Evolutionary conservation across 1,140 invertebrate genomes (phyloP).

Genomic region (Melanaphis sacchari): DNA sequence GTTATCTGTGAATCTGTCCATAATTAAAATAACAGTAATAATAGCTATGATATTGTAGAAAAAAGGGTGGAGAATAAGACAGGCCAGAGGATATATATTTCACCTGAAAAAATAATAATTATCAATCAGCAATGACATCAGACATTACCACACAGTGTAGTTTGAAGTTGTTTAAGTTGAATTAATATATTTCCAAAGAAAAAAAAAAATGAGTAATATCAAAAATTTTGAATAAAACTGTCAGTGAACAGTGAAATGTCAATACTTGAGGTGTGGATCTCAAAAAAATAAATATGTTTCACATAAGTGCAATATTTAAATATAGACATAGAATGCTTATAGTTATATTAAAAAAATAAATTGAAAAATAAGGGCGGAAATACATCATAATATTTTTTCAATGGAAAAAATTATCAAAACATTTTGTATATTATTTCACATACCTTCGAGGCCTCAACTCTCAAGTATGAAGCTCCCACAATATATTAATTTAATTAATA

Average conservation of each 20-base stretch:
- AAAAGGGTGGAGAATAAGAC: not conserved
- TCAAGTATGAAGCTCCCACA: not conserved
- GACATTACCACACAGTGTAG: not conserved
- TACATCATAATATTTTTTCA: conserved; percentile 16
- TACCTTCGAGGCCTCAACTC: not conserved
- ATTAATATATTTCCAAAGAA: not conserved
- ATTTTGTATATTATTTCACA: not conserved
- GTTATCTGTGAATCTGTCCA: not conserved
- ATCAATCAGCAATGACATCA: not conserved
- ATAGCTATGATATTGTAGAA: not conserved
- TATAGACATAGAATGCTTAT: not conserved
- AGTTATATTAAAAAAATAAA: conserved; percentile 3
- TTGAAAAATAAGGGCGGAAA: not conserved
- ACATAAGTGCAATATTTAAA: not conserved
- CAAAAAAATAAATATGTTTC: not conserved
- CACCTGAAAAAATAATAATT: not conserved
- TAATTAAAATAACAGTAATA: not conserved
- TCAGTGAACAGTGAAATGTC: not conserved
- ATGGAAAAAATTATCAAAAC: not conserved
- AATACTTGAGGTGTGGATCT: not conserved
- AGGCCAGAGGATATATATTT: not conserved
- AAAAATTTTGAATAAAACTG: not conserved
- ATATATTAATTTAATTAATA: not conserved
- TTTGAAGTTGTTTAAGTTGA: not conserved
- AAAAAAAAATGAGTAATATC: not conserved